These are phyloP conservation scores for Spea multiplicata DNA, from an alignment of 2,113 vertebrate genomes.

Conservation along the genomic window DNA sequence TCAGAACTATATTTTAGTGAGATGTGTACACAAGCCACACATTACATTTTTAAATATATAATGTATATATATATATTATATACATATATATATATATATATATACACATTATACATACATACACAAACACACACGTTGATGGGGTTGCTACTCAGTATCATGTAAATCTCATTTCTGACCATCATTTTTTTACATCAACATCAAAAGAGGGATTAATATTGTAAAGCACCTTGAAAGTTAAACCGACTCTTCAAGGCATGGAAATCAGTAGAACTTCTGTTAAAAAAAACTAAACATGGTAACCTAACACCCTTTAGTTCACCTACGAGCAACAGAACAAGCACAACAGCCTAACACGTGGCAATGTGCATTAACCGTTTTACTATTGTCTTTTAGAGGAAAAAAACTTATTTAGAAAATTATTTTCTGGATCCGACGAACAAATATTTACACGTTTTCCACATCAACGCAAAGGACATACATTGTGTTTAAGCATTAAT, in stretches of 20 bases:
- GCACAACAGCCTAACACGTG: constrained; percentile 69
- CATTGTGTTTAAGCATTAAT: no score
- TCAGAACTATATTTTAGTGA: background rate
- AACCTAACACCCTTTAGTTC: constrained; percentile 68
- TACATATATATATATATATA: constrained; percentile 10
- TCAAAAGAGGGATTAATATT: constrained; percentile 65
- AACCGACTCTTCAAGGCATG: constrained; percentile 61
- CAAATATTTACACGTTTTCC: no score
- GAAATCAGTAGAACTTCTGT: constrained; percentile 78
- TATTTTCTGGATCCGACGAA: background rate
- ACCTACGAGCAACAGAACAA: constrained; percentile 67
- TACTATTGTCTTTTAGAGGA: background rate
- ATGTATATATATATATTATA: background rate
- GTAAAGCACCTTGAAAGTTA: constrained; percentile 56
- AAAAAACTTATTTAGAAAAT: background rate
- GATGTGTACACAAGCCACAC: background rate
- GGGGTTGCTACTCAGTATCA: constrained; percentile 44
- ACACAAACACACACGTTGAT: no score
- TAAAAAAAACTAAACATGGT: constrained; percentile 77
- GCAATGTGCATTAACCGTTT: constrained; percentile 57
- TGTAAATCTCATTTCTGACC: constrained; percentile 62
- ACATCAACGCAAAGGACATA: no score
- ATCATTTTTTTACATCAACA: constrained; percentile 62
- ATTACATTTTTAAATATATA: background rate
- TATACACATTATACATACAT: constrained; percentile 14